These are phyloP conservation scores for Chaenodraco wilsoni DNA, from an alignment of 2,797 vertebrate genomes.

Conservation along the genomic window DNA sequence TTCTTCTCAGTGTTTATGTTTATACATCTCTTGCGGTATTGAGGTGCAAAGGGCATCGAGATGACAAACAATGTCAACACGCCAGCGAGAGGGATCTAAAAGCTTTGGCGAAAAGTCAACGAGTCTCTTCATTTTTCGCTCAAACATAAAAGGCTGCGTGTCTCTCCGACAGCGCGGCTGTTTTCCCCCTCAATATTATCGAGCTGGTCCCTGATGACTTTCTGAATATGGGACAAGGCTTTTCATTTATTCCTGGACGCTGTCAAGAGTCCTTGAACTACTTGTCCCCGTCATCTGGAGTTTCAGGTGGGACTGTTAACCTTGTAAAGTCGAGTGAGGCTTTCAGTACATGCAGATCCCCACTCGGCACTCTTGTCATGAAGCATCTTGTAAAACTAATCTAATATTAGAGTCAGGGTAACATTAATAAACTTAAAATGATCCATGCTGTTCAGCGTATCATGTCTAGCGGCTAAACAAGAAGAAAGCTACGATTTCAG, in stretches of 20 bases:
- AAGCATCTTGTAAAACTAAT: conserved; percentile 41
- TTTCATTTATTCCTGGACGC: conserved; percentile 69
- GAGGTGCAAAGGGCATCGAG: conserved; percentile 42
- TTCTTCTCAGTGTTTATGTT: conserved; percentile 33
- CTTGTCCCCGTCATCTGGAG: conserved; percentile 60
- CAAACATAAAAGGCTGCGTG: conserved; percentile 49
- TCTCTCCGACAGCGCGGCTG: conserved; percentile 6
- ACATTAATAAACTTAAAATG: conserved; percentile 14
- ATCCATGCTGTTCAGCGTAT: conserved; percentile 9
- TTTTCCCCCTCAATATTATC: conserved; percentile 42
- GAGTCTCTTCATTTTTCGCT: conserved; percentile 40
- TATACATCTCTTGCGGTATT: conserved; percentile 18
- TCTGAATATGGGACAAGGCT: conserved; percentile 70
- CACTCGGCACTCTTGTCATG: conserved; percentile 27
- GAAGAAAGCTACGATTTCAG: not conserved
- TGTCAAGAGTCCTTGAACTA: conserved; percentile 70
- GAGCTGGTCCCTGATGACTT: conserved; percentile 57
- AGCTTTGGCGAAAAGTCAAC: conserved; percentile 19
- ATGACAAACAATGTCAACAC: conserved; percentile 69
- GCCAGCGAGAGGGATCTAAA: conserved; percentile 27
- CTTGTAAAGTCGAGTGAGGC: conserved; percentile 59
- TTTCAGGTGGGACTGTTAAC: conserved; percentile 62
- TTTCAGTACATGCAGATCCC: conserved; percentile 26
- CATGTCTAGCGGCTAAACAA: not conserved
- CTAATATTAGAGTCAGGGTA: conserved; percentile 7